These are phyloP conservation scores for Vandiemenella viatica DNA, from an alignment of 2,888 invertebrate genomes.

Conservation along the genomic window DNA sequence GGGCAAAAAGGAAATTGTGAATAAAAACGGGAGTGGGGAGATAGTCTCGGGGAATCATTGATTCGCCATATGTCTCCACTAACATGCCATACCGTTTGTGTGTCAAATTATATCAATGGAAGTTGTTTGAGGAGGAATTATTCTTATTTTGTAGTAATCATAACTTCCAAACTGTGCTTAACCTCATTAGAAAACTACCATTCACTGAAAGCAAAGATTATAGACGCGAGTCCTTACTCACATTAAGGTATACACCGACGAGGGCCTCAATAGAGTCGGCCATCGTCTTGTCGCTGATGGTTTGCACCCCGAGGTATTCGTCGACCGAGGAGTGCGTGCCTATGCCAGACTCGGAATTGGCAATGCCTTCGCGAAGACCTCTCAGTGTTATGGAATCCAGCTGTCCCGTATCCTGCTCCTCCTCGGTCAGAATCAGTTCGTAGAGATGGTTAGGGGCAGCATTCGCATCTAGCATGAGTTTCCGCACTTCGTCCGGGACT, in stretches of 20 bases:
- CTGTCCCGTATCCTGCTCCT: conserved; percentile 27
- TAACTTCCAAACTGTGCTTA: too few relatives aligned
- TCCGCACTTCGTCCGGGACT: conserved; percentile 36
- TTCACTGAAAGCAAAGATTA: too few relatives aligned
- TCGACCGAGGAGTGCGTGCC: conserved; percentile 26
- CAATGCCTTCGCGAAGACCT: conserved; percentile 24
- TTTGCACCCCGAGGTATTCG: conserved; percentile 32
- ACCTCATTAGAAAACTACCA: too few relatives aligned
- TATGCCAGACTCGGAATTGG: conserved; percentile 26
- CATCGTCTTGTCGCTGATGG: conserved; percentile 45
- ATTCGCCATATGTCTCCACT: too few relatives aligned
- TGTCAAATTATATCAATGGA: too few relatives aligned
- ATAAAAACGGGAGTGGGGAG: too few relatives aligned
- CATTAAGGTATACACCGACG: conserved; percentile 49
- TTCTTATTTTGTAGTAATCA: too few relatives aligned
- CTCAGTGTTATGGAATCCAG: conserved; percentile 8
- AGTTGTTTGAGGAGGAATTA: too few relatives aligned
- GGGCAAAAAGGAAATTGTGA: too few relatives aligned
- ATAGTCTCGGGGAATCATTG: too few relatives aligned
- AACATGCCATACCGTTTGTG: too few relatives aligned
- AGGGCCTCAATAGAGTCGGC: conserved; percentile 80
- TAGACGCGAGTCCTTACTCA: too few relatives aligned
- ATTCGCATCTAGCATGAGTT: conserved; percentile 29
- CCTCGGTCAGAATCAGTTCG: conserved; percentile 29
- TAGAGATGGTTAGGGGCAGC: conserved; percentile 35